Evolutionary conservation across 1,140 invertebrate genomes (phyloP), one percentile per base, ranked within the genome.

Genomic region (Odontomachus brunneus): DNA sequence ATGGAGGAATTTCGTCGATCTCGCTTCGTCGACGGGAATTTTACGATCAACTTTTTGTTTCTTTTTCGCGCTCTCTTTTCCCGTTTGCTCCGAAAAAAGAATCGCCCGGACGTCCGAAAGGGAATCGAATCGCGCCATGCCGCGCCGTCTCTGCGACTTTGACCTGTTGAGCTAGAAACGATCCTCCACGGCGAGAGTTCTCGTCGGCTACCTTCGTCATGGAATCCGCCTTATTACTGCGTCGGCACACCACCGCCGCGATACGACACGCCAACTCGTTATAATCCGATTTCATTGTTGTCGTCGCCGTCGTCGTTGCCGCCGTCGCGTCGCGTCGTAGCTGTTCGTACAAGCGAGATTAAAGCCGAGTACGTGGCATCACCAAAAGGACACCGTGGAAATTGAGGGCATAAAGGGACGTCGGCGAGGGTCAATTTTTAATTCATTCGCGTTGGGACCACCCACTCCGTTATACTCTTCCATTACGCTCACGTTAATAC

Each of bases 221-320:
- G 14, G 75, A 69, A 80, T 26, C 33, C 51, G 33, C 2, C 75
- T 80, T 69, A 69, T 80, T 80, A 59, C 22, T 59, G 33, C 73
- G 57, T 51, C 44, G 44, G 59, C 26, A 87, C 80, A 81, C 9
- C 80, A 81, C 9, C 48, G 14, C 24, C 63, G 83, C 67, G 86
- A 88, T 89, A 88, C 74, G 80, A 63, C 88, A 89, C 82, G 83
- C 24, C 80, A 82, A 81, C 69, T 81, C 81, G 80, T 74, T 89
- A 67, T 80, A 89, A 89, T 89, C 86, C 80, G 84, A 89, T 89
- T 86, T 84, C 84, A 84, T 86, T 86, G 88, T 89, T 83, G 82
- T 83, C 83, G 84, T 73, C 78, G 83, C 76, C 75, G 38, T 9
- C n/a, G 44, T 22, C 24, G 17, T 76, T 44, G 49, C 29, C 49